Evolutionary conservation across 2,113 vertebrate species (phyloP), one percentile per base, ranked within the genome.

Genomic region (Zapornia atra): DNA sequence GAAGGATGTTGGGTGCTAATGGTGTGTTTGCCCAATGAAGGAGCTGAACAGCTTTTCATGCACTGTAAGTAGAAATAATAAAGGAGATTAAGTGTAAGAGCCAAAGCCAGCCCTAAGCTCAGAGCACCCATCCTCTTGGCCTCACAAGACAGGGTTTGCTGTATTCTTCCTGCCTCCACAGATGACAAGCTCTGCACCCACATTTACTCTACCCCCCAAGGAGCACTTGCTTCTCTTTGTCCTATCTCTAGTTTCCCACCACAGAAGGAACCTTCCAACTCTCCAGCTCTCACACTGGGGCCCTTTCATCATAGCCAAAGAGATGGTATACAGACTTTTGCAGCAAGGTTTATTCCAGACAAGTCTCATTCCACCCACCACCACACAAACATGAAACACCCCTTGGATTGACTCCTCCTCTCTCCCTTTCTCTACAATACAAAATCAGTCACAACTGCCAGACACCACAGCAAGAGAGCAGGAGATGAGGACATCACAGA

Each of bases 341-440:
- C 57, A 63, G 33, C 12, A 15, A 42, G 34, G 48, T 64, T 76
- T 34, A 54, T 48, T 22, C 42, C 68, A 88, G 28, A 50, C 24
- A 44, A 42, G 33, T 4, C 16, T 40, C 54, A 14, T 3, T 36
- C 33, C 26, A 59, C 29, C 11, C 11, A 1, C 53, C 13, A 24
- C 14, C 11, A 6, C 1, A 7, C 46, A 1, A 1, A 21, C 42
- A 61, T 0, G 10, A 50, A 88, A 36, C 1, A 2, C 28, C 50
- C 12, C 22, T 19, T 31, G 53, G 29, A 63, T 40, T 40, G 7
- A 11, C 22, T 48, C 8, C 42, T 82, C 26, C 24, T 38, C 9
- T 78, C 15, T 31, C 21, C 40, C 65, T 70, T 34, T 34, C n/a
- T 69, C 42, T 76, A 16, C 12, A 36, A 6, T 12, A 46, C 46